phyloP scores from a whole-genome alignment of 2,797 vertebrate species.

The Argya squamiceps region DNA sequence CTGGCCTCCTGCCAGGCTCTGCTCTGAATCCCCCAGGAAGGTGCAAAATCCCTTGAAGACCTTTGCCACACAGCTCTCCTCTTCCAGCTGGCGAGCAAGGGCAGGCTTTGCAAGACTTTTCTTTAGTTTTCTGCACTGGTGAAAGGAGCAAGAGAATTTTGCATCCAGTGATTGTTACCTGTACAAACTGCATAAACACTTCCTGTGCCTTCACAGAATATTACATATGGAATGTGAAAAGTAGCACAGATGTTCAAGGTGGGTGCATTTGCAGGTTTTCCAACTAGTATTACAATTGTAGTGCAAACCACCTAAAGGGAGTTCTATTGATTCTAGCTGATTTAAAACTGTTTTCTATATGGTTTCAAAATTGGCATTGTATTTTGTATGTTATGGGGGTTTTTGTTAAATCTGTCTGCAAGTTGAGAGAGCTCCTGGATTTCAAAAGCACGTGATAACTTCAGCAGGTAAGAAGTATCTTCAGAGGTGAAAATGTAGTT shows the following conservation, averaged over 20 bases:
- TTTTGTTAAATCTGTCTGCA: background rate
- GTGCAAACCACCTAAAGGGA: background rate
- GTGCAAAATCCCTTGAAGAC: background rate
- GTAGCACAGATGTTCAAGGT: background rate
- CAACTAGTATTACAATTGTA: background rate
- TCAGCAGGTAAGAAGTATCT: background rate
- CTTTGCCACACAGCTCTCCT: background rate
- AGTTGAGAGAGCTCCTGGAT: background rate
- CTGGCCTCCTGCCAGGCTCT: background rate
- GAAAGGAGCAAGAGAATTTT: background rate
- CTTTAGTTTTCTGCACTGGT: background rate
- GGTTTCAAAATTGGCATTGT: background rate
- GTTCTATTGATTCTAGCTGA: background rate
- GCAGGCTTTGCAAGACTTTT: background rate
- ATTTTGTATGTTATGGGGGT: background rate
- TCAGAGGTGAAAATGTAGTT: background rate
- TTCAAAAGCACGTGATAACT: slow-evolving; percentile 11
- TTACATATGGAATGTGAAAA: background rate
- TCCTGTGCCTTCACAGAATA: background rate
- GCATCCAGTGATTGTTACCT: background rate
- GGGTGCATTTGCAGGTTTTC: background rate
- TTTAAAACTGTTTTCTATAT: background rate
- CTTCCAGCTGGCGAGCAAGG: background rate
- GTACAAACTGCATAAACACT: background rate
- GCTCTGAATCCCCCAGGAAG: background rate